Conservation (phyloP, 1,140 invertebrate genomes). For the Bombyx mori region ASM3026992v2 NC_085134.1:5648501-5649000, state of each 20-base stretch:
- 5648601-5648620: constrained; percentile 51
- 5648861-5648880: constrained; percentile 20
- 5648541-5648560: constrained; percentile 28
- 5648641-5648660: constrained; percentile 10
- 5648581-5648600: constrained; percentile 56
- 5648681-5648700: constrained; percentile 68
- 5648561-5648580: constrained; percentile 23
- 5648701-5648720: constrained; percentile 72
- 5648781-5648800: constrained; percentile 50
- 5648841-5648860: constrained; percentile 21
- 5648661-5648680: constrained; percentile 18
- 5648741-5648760: constrained; percentile 45
- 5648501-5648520: constrained; percentile 35
- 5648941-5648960: constrained; percentile 46
- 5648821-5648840: constrained; percentile 47
- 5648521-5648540: constrained; percentile 47
- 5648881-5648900: constrained; percentile 26
- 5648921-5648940: constrained; percentile 53
- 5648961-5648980: constrained; percentile 24
- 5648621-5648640: constrained; percentile 39
- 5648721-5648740: constrained; percentile 69
- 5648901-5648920: constrained; percentile 46
- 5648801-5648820: constrained; percentile 43
- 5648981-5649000: constrained; percentile 47
- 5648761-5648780: constrained; percentile 55